phyloP scores from a whole-genome alignment of 2,888 invertebrate species.

The Drosophila siamana region DNA sequence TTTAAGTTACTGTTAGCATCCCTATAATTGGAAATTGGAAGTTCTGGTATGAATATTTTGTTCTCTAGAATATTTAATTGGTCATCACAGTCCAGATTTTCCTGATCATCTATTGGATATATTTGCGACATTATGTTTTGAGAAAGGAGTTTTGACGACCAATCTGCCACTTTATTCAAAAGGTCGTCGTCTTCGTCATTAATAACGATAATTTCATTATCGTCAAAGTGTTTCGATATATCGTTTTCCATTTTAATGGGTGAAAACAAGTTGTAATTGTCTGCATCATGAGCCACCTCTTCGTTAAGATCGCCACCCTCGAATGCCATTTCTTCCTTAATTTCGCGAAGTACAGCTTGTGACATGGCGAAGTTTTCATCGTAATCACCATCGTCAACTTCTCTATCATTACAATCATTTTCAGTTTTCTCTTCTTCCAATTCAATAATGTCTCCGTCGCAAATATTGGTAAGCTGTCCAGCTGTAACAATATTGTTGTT shows the following conservation, averaged over 20 bases:
- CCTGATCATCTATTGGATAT: conserved; percentile 60
- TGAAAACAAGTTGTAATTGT: conserved; percentile 33
- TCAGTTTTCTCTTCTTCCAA: conserved; percentile 23
- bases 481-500: conserved; percentile 18
- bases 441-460: conserved; percentile 60
- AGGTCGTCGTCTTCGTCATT: conserved; percentile 78
- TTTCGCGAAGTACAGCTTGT: conserved; percentile 77
- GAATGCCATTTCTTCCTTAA: conserved; percentile 76
- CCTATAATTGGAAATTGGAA: background rate
- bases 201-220: conserved; percentile 56
- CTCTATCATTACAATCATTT: background rate
- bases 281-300: conserved; percentile 19
- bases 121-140: conserved; percentile 77
- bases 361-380: conserved; percentile 77
- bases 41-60: no score
- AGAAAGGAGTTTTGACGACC: conserved; percentile 78
- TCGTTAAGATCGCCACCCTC: conserved; percentile 22
- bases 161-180: conserved; percentile 71
- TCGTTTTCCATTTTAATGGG: conserved; percentile 17
- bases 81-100: conserved; percentile 1
- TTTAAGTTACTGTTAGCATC: background rate
- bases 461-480: conserved; percentile 31
- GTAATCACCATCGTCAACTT: conserved; percentile 22
- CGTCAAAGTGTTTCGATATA: conserved; percentile 31
- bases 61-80: no score